Base-by-base conservation (phyloP, 2,888 invertebrate genomes). In the Diaprepes abbreviatus region DNA sequence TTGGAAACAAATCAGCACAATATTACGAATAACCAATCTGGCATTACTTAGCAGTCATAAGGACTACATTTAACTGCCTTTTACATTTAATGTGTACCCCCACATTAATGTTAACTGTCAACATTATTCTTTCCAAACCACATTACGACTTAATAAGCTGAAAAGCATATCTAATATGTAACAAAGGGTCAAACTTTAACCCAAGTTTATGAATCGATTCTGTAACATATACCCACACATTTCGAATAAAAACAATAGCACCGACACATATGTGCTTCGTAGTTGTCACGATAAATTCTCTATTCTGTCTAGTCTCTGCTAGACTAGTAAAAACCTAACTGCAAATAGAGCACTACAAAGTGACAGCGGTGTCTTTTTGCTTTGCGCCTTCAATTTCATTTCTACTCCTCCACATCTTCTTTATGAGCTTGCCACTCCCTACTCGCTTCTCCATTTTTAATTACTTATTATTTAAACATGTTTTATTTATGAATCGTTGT, bases 101-200 rank as follows among this genome's bases (percentile, higher is more conserved):
- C 65, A 36, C 48, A 12, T n/a, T 12, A 24, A 40, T 66, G 66
- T 67, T 52, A 67, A 24, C 68, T 62, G 63, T 14, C 57, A 57
- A 57, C 45, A 48, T 62, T 16, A 57, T 21, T 63, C 57, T 57
- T 50, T 50, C 36, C 9, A 14, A 48, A 48, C 14, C 17, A 28
- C 48, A 24, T 55, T 54, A 60, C 31, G 57, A 68, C 68, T 62
- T 62, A 68, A 68, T 68, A 68, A 68, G 62, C 40, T 67, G 67
- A 67, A 66, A 67, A 67, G 54, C 60, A 16, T 36, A 54, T 48
- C 67, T 54, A 67, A 67, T 67, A 35, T 24, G 52, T 45, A 59
- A 59, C 28, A 59, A 59, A 66, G 54, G 59, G 59, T 54, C 59
- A 66, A 66, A 64, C 65, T 38, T 38, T 7, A 36, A 50, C 16